Evolutionary conservation across 2,888 invertebrate species (phyloP), one percentile per base, ranked within the genome.

Genomic region (Ametastegia equiseti): DNA sequence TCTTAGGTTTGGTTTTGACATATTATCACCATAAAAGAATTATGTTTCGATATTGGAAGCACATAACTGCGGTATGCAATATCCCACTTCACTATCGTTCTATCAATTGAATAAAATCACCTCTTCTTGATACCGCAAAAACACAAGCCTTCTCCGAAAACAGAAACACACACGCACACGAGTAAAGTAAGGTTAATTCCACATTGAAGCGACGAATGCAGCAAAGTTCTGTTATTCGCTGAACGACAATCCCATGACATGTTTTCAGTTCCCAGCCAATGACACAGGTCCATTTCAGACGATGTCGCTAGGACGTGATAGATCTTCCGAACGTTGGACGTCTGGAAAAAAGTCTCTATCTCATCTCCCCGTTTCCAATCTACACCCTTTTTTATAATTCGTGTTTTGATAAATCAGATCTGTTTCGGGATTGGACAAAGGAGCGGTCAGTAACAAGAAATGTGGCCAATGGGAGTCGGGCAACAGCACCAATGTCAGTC

Each of bases 1-100:
- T 92, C 95, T 94, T 94, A 95, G 95, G 92, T 94, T 94, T 94
- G 94, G 95, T 93, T 94, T 94, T 92, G 94, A 94, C 94, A 94
- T 94, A 91, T 92, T 93, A 91, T 92, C 90, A 90, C 91, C 90
- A 91, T 88, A 89, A 89, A 90, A 87, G 88, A 89, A 90, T 90
- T 88, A 85, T 89, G 87, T 90, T 87, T 87, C 85, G 88, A 88
- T 88, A 90, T 88, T 87, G 88, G 88, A 90, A 90, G 88, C 89
- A 89, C 91, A 91, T 91, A 90, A 91, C 91, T 90, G 90, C 90
- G 86, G 87, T 86, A 86, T 86, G 85, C 84, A 86, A 87, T 60
- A 84, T 83, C 81, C 81, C 81, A 69, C 81, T 69, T 81, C 65
- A 45, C 78, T 78, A 36, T 54, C 54, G 71, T 71, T 71, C 4